Percentiles rank a stretch among this genome's conserved stretches.
phyloP scores from a whole-genome alignment of 2,113 vertebrate species.

The Bubo scandiacus region DNA sequence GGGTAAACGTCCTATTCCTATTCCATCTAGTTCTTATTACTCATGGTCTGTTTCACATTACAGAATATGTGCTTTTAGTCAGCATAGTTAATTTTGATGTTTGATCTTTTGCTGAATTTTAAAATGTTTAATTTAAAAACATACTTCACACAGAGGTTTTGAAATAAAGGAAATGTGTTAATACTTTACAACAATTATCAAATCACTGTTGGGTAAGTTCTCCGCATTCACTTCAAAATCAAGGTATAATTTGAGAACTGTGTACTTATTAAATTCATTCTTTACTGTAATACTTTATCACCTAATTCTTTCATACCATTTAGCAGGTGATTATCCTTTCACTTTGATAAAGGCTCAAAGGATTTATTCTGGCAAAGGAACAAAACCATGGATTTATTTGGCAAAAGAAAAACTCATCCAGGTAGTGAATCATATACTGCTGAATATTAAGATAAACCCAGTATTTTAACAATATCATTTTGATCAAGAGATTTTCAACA shows the following conservation, averaged over 20 bases:
- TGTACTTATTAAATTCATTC: slow-evolving; percentile 30
- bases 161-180: slow-evolving; percentile 42
- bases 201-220: neutral
- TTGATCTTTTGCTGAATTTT: slow-evolving; percentile 45
- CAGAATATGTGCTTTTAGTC: slow-evolving; percentile 27
- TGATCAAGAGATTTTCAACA: neutral
- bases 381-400: slow-evolving; percentile 21
- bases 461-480: slow-evolving; percentile 16
- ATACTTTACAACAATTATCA: slow-evolving; percentile 44
- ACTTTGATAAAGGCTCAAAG: slow-evolving; percentile 61
- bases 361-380: slow-evolving; percentile 51
- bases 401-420: slow-evolving; percentile 22
- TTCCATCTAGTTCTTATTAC: slow-evolving; percentile 28
- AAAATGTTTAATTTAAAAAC: slow-evolving; percentile 39
- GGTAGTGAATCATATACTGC: slow-evolving; percentile 6
- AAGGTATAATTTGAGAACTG: slow-evolving; percentile 20
- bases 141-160: neutral
- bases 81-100: slow-evolving; percentile 5
- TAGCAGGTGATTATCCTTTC: slow-evolving; percentile 50
- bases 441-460: slow-evolving; percentile 1
- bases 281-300: slow-evolving; percentile 39
- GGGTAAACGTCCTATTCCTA: neutral
- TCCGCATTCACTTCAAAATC: slow-evolving; percentile 23
- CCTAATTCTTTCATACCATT: slow-evolving; percentile 25
- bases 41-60: slow-evolving; percentile 34